Evolutionary conservation across 2,888 invertebrate species (phyloP).

Genomic region (Petrophora chlorosata): DNA sequence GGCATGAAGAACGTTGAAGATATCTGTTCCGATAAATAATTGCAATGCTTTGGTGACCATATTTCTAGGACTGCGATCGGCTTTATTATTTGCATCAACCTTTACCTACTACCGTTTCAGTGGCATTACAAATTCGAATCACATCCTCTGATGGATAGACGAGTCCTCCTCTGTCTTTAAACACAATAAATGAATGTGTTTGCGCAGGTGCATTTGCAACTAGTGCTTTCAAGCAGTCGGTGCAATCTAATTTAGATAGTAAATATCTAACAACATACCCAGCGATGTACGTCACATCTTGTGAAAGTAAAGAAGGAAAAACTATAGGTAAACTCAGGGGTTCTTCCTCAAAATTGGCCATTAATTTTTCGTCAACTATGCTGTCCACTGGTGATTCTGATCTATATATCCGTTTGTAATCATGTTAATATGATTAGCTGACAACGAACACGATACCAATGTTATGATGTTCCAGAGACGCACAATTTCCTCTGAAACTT

Average conservation of each 20-base stretch:
- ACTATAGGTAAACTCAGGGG: no score
- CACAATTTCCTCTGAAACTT: neutral
- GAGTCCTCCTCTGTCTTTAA: neutral
- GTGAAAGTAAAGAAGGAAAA: neutral
- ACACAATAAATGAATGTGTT: neutral
- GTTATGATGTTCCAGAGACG: neutral
- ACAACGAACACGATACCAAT: neutral
- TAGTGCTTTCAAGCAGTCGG: neutral
- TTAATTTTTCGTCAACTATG: neutral
- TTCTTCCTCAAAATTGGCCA: neutral
- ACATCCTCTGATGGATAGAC: no score
- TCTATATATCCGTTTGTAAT: neutral
- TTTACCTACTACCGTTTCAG: neutral
- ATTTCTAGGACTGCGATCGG: neutral
- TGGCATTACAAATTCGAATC: neutral
- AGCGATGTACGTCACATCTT: neutral
- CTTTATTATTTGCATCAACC: neutral
- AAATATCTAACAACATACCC: neutral
- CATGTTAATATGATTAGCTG: neutral
- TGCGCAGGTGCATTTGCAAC: neutral
- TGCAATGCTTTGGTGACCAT: neutral
- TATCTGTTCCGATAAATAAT: neutral
- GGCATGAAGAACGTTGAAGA: neutral
- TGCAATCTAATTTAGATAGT: neutral
- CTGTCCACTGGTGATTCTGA: neutral